phyloP scores from a whole-genome alignment of 2,888 invertebrate genomes.

The Lucinisca nassula region DNA sequence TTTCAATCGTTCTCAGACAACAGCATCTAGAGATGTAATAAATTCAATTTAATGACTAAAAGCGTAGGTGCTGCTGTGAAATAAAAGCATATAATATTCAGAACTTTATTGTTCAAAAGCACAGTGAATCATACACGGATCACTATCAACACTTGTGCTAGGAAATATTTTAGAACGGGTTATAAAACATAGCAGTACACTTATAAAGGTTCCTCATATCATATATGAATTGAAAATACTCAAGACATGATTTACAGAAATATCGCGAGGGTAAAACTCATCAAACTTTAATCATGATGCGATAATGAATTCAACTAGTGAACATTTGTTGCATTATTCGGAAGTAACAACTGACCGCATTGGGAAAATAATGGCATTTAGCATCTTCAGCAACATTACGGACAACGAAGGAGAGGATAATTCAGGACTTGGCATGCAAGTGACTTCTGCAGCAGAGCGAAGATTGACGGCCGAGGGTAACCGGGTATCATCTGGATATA shows the following conservation, averaged over 20 bases:
- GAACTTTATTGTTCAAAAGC: background rate
- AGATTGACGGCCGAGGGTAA: background rate
- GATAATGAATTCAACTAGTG: background rate
- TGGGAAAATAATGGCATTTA: background rate
- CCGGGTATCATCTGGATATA: constrained; percentile 47
- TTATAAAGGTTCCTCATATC: too few relatives aligned
- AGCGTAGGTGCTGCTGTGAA: background rate
- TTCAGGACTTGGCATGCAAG: background rate
- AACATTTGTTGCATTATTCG: background rate
- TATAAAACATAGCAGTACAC: background rate
- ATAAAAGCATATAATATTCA: background rate
- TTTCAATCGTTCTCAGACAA: background rate
- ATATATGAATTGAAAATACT: background rate
- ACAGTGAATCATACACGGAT: background rate
- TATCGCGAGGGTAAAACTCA: background rate
- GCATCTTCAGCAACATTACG: background rate
- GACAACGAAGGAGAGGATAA: background rate
- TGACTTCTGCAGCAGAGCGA: constrained; percentile 4
- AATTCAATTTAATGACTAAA: background rate
- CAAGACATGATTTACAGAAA: background rate
- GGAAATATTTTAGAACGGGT: background rate
- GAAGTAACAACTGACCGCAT: background rate
- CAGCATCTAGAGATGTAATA: background rate
- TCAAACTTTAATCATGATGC: background rate
- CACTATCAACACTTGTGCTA: background rate